phyloP scores from a whole-genome alignment of 2,113 vertebrate genomes.

The Trogon surrucura region DNA sequence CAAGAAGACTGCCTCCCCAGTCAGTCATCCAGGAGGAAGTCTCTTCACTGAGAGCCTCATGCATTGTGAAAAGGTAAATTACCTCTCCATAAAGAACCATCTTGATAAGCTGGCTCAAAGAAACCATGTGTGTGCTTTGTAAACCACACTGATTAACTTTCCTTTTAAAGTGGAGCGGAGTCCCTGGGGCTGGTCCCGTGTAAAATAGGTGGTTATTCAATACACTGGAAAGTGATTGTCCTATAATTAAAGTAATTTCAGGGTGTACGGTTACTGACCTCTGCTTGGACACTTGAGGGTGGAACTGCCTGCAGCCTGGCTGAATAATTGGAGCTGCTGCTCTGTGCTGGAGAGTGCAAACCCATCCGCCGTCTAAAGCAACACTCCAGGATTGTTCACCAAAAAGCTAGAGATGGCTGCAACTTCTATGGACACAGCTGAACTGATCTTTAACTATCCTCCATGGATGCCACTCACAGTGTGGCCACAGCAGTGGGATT shows the following conservation, averaged over 20 bases:
- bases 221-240: slow-evolving; percentile 6
- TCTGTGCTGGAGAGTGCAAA: neutral
- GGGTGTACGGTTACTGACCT: neutral
- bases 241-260: slow-evolving; percentile 1
- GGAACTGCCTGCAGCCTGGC: neutral
- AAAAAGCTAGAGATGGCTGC: neutral
- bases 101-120: slow-evolving; percentile 22
- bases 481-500: neutral
- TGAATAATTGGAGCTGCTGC: neutral
- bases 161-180: neutral
- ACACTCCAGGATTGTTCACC: neutral
- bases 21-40: neutral
- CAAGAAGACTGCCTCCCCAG: neutral
- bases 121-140: neutral
- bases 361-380: neutral
- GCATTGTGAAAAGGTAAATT: neutral
- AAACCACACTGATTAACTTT: neutral
- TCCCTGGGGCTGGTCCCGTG: neutral
- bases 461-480: neutral
- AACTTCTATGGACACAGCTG: neutral
- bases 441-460: neutral
- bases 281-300: neutral
- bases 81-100: neutral
- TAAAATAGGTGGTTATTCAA: neutral
- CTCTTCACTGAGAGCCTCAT: neutral